Evolutionary conservation across 1,140 invertebrate genomes (phyloP).

Genomic region (Drosophila subpulchrella): DNA sequence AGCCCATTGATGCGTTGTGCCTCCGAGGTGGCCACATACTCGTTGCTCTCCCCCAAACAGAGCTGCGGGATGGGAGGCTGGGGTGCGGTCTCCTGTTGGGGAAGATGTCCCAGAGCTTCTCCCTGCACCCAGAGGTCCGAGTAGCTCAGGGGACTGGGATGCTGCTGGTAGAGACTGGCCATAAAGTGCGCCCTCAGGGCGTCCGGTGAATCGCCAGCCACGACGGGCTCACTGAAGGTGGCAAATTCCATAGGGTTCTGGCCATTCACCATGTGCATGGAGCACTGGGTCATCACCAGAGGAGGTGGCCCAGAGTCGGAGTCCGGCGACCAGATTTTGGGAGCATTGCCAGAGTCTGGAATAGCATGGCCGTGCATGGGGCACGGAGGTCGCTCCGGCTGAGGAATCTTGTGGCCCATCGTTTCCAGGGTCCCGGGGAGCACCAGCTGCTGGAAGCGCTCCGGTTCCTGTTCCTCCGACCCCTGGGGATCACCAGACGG

Average conservation of each 20-base stretch:
- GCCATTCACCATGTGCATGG: conserved; percentile 23
- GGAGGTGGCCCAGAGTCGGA: not conserved
- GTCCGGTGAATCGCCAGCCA: conserved; percentile 2
- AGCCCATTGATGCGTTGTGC: not conserved
- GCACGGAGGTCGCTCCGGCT: conserved; percentile 16
- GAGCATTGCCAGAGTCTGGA: not conserved
- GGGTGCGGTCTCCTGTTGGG: not conserved
- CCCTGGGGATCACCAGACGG: not conserved
- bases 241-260: not conserved
- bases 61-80: not conserved
- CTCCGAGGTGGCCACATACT: conserved; percentile 1
- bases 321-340: not conserved
- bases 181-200: conserved; percentile 31
- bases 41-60: conserved; percentile 7
- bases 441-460: conserved; percentile 8
- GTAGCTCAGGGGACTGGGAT: conserved; percentile 30
- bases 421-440: not conserved
- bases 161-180: conserved; percentile 29
- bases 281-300: conserved; percentile 36
- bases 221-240: conserved; percentile 13
- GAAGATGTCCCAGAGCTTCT: no score
- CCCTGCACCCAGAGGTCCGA: conserved; percentile 33
- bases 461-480: not conserved
- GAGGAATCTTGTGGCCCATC: not conserved
- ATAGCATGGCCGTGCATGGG: conserved; percentile 26